A percentile compares a stretch with the other conserved stretches of the same genome.
These are phyloP conservation scores for Balanococcus diminutus DNA, from an alignment of 2,888 invertebrate species.

Conservation along the genomic window DNA sequence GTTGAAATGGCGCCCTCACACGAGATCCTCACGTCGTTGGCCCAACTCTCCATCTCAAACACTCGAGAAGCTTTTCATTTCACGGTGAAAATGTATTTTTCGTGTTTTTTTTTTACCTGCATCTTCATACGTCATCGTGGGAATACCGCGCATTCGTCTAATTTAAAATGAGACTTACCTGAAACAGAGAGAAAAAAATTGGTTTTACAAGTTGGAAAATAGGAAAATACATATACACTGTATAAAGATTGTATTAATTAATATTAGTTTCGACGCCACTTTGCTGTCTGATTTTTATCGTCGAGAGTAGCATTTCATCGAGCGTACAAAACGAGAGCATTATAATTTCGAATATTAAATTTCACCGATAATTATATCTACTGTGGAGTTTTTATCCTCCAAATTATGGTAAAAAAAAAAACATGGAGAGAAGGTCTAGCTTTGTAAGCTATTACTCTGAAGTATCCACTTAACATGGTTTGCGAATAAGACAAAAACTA, in stretches of 20 bases:
- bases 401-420: neutral
- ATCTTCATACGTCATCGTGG: neutral
- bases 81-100: neutral
- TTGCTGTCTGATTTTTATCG: too few relatives aligned
- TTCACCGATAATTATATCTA: neutral
- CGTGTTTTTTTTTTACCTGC: neutral
- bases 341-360: neutral
- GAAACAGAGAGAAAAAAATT: neutral
- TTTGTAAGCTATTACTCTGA: neutral
- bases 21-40: neutral
- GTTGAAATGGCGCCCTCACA: neutral
- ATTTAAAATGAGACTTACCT: neutral
- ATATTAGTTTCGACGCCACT: neutral
- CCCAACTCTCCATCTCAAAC: neutral
- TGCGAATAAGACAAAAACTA: neutral
- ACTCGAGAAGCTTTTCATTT: neutral
- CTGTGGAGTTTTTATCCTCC: neutral
- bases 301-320: neutral
- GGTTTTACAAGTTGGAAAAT: neutral
- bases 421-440: neutral
- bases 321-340: neutral
- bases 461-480: neutral
- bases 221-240: neutral
- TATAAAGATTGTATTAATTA: neutral
- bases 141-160: neutral